phyloP scores from a whole-genome alignment of 2,888 invertebrate species.

The Stictocephala bisonia region DNA sequence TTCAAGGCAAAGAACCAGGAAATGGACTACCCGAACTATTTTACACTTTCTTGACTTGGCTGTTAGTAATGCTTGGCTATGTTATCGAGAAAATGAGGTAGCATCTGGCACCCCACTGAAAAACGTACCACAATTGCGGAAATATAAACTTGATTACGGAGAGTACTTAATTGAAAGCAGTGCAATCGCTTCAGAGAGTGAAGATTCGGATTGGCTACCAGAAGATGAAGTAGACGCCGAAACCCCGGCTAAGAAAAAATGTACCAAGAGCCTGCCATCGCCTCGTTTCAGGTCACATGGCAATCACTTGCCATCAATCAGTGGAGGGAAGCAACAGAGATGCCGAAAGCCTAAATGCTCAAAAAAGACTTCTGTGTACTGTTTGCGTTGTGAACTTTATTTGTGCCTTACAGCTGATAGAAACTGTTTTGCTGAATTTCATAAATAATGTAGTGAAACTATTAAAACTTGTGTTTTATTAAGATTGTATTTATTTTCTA shows the following conservation, averaged over 20 bases:
- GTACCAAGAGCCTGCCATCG: neutral
- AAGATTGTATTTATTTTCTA: too few relatives aligned
- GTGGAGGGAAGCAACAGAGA: neutral
- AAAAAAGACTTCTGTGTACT: constrained; percentile 3
- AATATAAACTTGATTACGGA: constrained; percentile 11
- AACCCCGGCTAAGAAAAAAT: neutral
- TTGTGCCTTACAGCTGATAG: neutral
- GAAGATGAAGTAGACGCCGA: neutral
- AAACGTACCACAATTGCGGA: neutral
- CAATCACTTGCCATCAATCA: neutral
- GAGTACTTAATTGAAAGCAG: neutral
- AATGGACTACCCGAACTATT: constrained; percentile 14
- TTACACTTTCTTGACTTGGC: constrained; percentile 14
- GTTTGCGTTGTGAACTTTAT: neutral
- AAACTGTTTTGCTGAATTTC: constrained; percentile 5
- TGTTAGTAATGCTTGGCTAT: neutral
- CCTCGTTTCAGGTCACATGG: neutral
- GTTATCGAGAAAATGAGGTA: constrained; percentile 1
- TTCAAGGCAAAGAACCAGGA: constrained; percentile 12
- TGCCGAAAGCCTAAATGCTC: constrained; percentile 1
- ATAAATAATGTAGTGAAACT: neutral
- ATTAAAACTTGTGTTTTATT: too few relatives aligned
- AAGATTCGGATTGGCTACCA: neutral
- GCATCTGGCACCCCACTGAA: neutral
- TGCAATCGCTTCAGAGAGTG: neutral